These are phyloP conservation scores for Holacanthella duospinosa DNA, from an alignment of 2,888 invertebrate species.

Conservation along the genomic window DNA sequence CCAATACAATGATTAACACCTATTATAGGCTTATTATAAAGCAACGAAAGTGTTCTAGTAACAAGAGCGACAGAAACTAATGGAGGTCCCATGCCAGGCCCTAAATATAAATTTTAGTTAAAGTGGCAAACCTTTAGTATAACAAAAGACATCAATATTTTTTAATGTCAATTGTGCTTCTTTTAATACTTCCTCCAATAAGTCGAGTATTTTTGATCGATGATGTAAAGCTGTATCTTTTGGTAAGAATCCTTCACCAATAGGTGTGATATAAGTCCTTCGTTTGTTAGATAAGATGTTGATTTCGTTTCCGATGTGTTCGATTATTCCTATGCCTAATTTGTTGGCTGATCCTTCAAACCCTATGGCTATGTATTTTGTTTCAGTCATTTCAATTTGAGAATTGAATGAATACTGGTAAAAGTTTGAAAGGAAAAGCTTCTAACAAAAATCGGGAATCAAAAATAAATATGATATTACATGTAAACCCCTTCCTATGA, in stretches of 20 bases:
- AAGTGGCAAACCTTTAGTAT: slow-evolving; percentile 95
- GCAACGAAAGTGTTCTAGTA: slow-evolving; percentile 81
- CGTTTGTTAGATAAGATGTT: slow-evolving; percentile 86
- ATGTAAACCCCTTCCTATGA: no score
- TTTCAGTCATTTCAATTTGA: no score
- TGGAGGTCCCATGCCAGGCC: slow-evolving; percentile 98
- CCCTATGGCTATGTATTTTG: slow-evolving; percentile 83
- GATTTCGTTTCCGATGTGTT: no score
- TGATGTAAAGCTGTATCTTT: slow-evolving; percentile 95
- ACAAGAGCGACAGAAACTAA: slow-evolving; percentile 83
- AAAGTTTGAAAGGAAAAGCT: no score
- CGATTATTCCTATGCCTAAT: slow-evolving; percentile 86
- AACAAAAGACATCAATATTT: slow-evolving; percentile 89
- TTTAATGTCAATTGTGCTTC: slow-evolving; percentile 55
- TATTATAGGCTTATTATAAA: slow-evolving; percentile 91
- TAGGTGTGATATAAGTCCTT: slow-evolving; percentile 90
- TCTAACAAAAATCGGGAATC: no score
- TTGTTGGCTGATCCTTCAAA: slow-evolving; percentile 99
- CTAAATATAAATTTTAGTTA: no score
- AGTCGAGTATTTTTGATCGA: slow-evolving; percentile 61
- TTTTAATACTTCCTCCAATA: slow-evolving; percentile 67
- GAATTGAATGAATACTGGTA: no score
- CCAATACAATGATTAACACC: slow-evolving; percentile 99
- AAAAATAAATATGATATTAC: no score
- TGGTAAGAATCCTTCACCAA: slow-evolving; percentile 94